Evolutionary conservation across 2,888 invertebrate species (phyloP), one percentile per base, ranked within the genome.

Genomic region (Eudasyphora cyanicolor): DNA sequence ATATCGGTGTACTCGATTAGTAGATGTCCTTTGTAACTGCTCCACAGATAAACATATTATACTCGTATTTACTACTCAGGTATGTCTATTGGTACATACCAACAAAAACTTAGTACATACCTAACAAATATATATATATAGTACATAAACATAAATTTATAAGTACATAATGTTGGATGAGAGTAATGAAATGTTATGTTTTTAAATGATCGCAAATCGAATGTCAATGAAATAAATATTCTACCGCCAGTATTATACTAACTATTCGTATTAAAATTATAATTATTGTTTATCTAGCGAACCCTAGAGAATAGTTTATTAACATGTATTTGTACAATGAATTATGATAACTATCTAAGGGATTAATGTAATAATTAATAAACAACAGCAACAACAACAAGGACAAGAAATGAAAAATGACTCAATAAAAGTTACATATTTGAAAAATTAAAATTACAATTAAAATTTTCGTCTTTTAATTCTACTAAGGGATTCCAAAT

Each of bases 331-430:
- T 60, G 60, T 60, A 60, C 60, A 60, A 60, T 60, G n/a, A 29
- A 60, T 60, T 60, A 29, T 29, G 60, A 29, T 60, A 60, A 60
- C 4, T 29, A 60, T 27, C 60, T 60, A 60, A 60, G 27, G 29
- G 60, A 60, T 29, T 60, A 60, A 60, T 60, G 60, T 60, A 60
- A 60, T 60, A 27, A 38, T 42, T 67, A 45, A 7, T 67, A 14
- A 67, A 67, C 38, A 42, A 45, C 42, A 27, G 27, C 38, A 67
- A 42, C 29, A 67, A n/a, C n/a, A n/a, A n/a, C n/a, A n/a, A 60
- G 27, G 27, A 60, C 2, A 32, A 67, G 17, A 67, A 67, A 32
- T 24, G 3, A 45, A 67, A 14, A 24, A 42, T 67, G 45, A 67
- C 67, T 42, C 38, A 67, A 38, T 45, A 67, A 67, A 45, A 21